Base-by-base conservation (phyloP, 2,888 invertebrate genomes). In the Amorpha juglandis region DNA sequence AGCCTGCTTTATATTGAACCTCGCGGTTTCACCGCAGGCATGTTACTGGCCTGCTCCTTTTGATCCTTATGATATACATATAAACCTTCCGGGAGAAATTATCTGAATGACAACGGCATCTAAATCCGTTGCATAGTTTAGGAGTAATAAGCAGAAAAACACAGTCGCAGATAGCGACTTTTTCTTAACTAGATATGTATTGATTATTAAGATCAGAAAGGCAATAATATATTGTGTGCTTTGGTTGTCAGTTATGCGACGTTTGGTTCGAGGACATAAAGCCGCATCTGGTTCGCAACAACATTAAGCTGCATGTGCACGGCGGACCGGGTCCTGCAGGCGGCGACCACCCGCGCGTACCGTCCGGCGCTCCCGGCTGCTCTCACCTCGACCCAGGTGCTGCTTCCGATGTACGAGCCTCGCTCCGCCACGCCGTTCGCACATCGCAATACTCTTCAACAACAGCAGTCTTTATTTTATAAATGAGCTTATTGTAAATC, bases 181-280 rank as follows among this genome's bases (percentile, higher is more conserved):
- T n/a, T n/a, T n/a, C n/a, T n/a, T n/a, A n/a, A n/a, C n/a, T 27
- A 4, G 27, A 27, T 27, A 27, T 27, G 27, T 27, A 27, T 27
- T 3, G 27, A 45, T 45, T n/a, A n/a, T n/a, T 14, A 14, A 12
- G 45, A 0, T 45, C 45, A 12, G 1, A 11, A 12, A 9, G 11
- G 27, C 27, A 1, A 27, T 3, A 27, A 45, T 14, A 45, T 3
- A 45, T 45, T 1, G 1, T 9, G n/a, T 53, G 38, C 12, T 11
- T 42, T 47, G n/a, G 63, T 38, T 86, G 86, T 63, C 80, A 92
- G 93, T 74, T 92, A 64, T 93, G 94, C 70, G 91, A 93, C 75
- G 87, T 91, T 19, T 93, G 93, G 93, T 93, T 93, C 71, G 90
- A 89, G 64, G 91, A 92, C 62, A 91, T 92, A 68, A 94, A 93